phyloP scores from a whole-genome alignment of 2,888 invertebrate genomes.

The Sclerodermus sp. region DNA sequence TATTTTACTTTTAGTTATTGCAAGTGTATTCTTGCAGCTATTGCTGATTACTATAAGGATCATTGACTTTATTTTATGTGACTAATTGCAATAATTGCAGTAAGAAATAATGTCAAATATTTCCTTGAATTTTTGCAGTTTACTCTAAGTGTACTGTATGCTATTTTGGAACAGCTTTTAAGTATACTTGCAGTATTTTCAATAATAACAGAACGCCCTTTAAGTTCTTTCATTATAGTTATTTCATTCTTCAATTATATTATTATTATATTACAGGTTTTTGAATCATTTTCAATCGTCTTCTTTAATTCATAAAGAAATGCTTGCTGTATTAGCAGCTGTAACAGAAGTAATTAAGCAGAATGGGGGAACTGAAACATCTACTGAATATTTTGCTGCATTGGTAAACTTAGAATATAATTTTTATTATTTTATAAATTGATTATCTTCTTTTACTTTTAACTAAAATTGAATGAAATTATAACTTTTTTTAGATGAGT shows the following conservation, averaged over 20 bases:
- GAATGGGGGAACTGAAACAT: conserved; percentile 80
- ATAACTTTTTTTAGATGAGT: conserved; percentile 65
- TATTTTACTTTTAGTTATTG: too few species aligned
- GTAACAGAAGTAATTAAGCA: conserved; percentile 91
- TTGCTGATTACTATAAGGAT: too few species aligned
- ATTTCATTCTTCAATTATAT: background rate
- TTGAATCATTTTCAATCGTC: conserved; percentile 73
- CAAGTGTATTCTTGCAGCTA: too few species aligned
- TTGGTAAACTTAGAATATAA: conserved; percentile 62
- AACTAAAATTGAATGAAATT: conserved; percentile 4
- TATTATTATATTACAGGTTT: conserved; percentile 63
- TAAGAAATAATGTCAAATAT: too few species aligned
- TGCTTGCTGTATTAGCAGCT: conserved; percentile 90
- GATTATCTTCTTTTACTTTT: conserved; percentile 6
- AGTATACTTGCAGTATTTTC: too few species aligned
- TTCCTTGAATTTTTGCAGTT: background rate
- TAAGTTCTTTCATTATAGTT: too few species aligned
- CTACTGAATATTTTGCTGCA: conserved; percentile 91
- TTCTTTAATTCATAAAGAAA: conserved; percentile 87
- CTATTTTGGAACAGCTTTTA: conserved; percentile 1
- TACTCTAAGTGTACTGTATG: conserved; percentile 1
- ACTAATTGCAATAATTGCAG: too few species aligned
- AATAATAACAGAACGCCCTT: too few species aligned
- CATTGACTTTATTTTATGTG: too few species aligned
- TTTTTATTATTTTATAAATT: conserved; percentile 4